Base-by-base conservation (phyloP, 2,113 vertebrate genomes). In the Callorhinus ursinus region DNA sequence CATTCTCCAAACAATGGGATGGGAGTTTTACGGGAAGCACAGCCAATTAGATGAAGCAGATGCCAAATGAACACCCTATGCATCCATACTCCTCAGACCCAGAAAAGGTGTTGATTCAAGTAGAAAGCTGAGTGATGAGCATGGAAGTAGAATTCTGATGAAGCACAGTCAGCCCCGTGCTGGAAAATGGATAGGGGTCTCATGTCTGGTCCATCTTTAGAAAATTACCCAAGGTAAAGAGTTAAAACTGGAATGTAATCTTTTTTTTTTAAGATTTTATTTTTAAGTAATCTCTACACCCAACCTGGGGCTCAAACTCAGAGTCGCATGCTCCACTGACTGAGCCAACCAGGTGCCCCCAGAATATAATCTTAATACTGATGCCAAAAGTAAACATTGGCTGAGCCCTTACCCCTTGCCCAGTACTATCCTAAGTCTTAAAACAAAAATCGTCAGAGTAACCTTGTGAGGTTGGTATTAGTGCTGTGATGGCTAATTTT, bases 141-240 rank as follows among this genome's bases (percentile, higher is more conserved):
- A 8, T 36, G 1, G 19, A 71, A 82, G 28, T 80, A 51, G 4
- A 88, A 93, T 49, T 87, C 8, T 91, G 26, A 59, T 61, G 55
- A 57, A 33, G 31, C 7, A 49, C 63, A 76, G 2, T 42, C 22
- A 90, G 36, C 39, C 18, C 46, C 24, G 63, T 55, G 21, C 31
- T 31, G 31, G 39, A 84, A 51, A 79, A 71, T n/a, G 31, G n/a
- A 18, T 14, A 42, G n/a, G 53, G 12, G 3, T 33, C 18, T 39
- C 31, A 14, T 65, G 65, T 67, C 57, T 77, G 72, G 46, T 81
- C 31, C 57, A 19, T 61, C 36, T 79, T 18, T 59, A 69, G 65
- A 79, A 93, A 84, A 72, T 53, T 51, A 93, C 46, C 46, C 28
- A 82, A 87, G 42, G 55, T 86, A 93, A 67, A 93, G 16, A 93